These are phyloP conservation scores for Typhlichthys eigenmanni DNA, from an alignment of 2,797 vertebrate genomes.

Conservation along the genomic window DNA sequence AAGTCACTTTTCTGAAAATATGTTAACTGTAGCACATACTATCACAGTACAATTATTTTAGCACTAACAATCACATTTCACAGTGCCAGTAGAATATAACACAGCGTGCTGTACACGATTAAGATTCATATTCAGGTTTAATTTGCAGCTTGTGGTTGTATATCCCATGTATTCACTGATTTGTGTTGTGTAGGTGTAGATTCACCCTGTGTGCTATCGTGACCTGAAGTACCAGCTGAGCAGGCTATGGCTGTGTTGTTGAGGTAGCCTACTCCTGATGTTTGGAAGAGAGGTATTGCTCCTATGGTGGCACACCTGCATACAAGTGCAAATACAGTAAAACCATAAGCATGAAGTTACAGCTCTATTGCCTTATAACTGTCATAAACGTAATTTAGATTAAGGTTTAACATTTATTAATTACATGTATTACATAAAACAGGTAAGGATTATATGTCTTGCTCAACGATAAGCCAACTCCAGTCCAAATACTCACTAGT, in stretches of 20 bases:
- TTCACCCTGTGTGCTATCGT: constrained; percentile 50
- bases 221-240: constrained; percentile 44
- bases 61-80: no score
- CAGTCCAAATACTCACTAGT: no score
- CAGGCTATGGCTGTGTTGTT: constrained; percentile 61
- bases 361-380: constrained; percentile 6
- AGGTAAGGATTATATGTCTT: no score
- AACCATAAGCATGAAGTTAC: no score
- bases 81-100: no score
- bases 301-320: constrained; percentile 24
- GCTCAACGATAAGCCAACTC: no score
- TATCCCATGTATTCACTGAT: no score
- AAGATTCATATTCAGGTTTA: no score
- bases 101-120: no score
- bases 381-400: not conserved
- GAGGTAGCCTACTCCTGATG: constrained; percentile 34
- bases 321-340: constrained; percentile 21
- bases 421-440: no score
- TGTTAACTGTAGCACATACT: constrained; percentile 21
- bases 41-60: constrained; percentile 34
- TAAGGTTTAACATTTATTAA: no score
- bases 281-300: constrained; percentile 38
- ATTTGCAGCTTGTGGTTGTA: no score
- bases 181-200: constrained; percentile 18
- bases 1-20: constrained; percentile 42